A percentile compares a stretch with the other conserved stretches of the same genome.
phyloP scores from a whole-genome alignment of 2,113 vertebrate genomes.

The Scytalopus superciliaris region DNA sequence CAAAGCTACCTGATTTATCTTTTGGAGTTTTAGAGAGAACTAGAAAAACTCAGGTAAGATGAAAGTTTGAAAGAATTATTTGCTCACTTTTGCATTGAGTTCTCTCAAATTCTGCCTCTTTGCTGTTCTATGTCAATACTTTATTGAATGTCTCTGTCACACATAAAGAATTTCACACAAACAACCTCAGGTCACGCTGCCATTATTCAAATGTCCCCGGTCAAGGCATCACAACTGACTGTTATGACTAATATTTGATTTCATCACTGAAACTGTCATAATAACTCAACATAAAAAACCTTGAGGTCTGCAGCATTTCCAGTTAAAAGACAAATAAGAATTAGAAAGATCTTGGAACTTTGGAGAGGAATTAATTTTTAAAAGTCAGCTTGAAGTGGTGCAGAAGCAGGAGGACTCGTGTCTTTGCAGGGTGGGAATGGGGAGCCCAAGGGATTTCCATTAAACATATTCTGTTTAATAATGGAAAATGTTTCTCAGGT shows the following conservation, averaged over 20 bases:
- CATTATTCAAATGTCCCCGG: background rate
- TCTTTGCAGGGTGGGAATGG: background rate
- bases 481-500: background rate
- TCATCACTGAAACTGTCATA: background rate
- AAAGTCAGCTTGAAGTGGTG: background rate
- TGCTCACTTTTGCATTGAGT: background rate
- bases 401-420: background rate
- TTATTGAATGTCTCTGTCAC: background rate
- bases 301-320: background rate
- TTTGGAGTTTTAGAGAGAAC: background rate
- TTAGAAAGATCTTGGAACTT: background rate
- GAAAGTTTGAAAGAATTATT: background rate
- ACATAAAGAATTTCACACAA: background rate
- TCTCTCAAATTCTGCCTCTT: background rate
- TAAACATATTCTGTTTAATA: background rate
- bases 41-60: background rate
- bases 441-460: background rate
- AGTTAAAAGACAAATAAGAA: background rate
- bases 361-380: background rate
- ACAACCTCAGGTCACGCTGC: background rate
- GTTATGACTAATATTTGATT: background rate
- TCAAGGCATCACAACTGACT: background rate
- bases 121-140: background rate
- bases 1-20: background rate
- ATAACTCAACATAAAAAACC: background rate